Evolutionary conservation across 1,140 invertebrate species (phyloP), one percentile per base, ranked within the genome.

Genomic region (Delia radicum): DNA sequence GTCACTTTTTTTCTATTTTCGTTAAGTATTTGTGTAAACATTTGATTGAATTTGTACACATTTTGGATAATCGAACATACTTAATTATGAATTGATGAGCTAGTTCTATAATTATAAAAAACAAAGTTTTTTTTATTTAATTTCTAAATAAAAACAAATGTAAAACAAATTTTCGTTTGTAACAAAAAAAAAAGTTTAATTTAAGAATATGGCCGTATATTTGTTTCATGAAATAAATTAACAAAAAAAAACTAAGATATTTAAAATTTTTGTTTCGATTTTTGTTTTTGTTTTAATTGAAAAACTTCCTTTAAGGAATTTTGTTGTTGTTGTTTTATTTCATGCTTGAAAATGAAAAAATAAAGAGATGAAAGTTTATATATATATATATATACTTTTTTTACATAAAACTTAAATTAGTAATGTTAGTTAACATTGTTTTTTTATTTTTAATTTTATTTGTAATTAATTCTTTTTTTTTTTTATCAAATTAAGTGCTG

Each of bases 371-470:
- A 61, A 74, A 48, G 72, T 61, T 74, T 48, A n/a, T 48, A 28
- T 55, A 29, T 73, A 48, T n/a, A 37, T 37, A 37, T 10, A 10
- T 37, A 13, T 37, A 21, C 24, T 55, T 55, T 55, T 74, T 74
- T 74, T 74, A 48, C 37, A 29, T 75, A 75, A 75, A 69, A 71
- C 74, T 75, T 75, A 75, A 69, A 75, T 75, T 75, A 75, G 27
- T 69, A 69, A 69, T 69, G 29, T 75, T 69, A 27, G 63, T 69
- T 75, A 69, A 69, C 74, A 55, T 75, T 31, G 29, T 55, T 55
- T 6, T 33, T 48, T 69, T 55, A 48, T 48, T 42, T 13, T 67
- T n/a, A 37, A 2, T 69, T 69, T 37, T 69, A 7, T 65, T 33
- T 3, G 13, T 63, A 74, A 29, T 74, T 31, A 26, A 37, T 74